Conservation (phyloP, 2,797 vertebrate genomes). For the Prionace glauca region DNA sequence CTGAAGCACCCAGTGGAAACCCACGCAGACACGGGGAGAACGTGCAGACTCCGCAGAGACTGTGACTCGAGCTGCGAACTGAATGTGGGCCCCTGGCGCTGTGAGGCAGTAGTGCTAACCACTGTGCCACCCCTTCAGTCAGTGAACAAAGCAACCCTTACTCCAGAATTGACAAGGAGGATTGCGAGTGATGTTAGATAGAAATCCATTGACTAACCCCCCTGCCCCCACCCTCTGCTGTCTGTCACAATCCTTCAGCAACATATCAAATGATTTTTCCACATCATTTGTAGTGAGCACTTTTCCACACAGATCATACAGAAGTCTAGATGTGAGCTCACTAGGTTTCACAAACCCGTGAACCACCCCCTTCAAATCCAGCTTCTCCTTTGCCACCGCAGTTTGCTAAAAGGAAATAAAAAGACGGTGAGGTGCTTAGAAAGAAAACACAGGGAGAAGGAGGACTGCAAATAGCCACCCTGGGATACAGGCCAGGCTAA, state of each 20-base stretch:
- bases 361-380: background rate
- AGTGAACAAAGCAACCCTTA: background rate
- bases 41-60: no score
- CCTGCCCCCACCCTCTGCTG: background rate
- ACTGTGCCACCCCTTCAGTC: background rate
- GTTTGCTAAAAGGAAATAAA: background rate
- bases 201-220: background rate
- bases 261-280: conserved; percentile 82
- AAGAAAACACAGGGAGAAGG: background rate
- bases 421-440: background rate
- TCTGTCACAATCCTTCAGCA: conserved; percentile 65
- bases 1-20: no score
- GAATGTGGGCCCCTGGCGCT: no score
- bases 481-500: background rate
- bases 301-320: conserved; percentile 78
- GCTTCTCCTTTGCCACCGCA: background rate
- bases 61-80: no score
- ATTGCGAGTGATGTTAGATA: background rate
- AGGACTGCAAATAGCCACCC: background rate
- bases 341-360: conserved; percentile 44
- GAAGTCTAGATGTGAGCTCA: conserved; percentile 90
- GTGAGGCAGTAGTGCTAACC: no score
- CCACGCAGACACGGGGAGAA: no score
- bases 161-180: background rate
- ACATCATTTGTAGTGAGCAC: conserved; percentile 75